These are phyloP conservation scores for Chloroclystis v-ata DNA, from an alignment of 2,888 invertebrate genomes.

Conservation along the genomic window DNA sequence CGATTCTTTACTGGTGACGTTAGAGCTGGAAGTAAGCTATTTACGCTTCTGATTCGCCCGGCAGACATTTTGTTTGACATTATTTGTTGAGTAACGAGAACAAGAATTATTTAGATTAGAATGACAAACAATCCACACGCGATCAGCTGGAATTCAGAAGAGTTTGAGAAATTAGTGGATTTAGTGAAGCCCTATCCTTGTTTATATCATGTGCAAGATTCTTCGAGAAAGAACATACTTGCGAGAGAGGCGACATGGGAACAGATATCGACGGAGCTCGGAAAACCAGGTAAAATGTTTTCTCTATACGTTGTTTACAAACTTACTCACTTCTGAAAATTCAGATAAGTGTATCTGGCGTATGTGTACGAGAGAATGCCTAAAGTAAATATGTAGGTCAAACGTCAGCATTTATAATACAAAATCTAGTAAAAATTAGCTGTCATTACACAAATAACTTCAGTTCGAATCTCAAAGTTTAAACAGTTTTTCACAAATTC, in stretches of 20 bases:
- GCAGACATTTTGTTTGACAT: conserved; percentile 68
- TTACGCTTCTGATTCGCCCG: conserved; percentile 63
- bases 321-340: no score
- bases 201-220: conserved; percentile 60
- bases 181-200: conserved; percentile 62
- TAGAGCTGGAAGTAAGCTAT: conserved; percentile 65
- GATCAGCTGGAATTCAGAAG: conserved; percentile 61
- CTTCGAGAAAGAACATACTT: conserved; percentile 64
- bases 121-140: conserved; percentile 63
- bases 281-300: conserved; percentile 64
- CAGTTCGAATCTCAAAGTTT: no score
- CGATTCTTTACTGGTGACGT: conserved; percentile 51
- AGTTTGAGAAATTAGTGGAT: conserved; percentile 61
- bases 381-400: no score
- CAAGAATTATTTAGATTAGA: conserved; percentile 33
- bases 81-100: conserved; percentile 31
- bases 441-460: no score
- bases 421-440: no score
- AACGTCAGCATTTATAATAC: no score
- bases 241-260: conserved; percentile 66
- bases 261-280: conserved; percentile 58
- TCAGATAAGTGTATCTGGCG: no score
- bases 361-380: no score
- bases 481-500: no score
- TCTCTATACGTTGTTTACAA: conserved; percentile 9